Base-by-base conservation (phyloP, 2,113 vertebrate species). In the Hymenochirus boettgeri region DNA sequence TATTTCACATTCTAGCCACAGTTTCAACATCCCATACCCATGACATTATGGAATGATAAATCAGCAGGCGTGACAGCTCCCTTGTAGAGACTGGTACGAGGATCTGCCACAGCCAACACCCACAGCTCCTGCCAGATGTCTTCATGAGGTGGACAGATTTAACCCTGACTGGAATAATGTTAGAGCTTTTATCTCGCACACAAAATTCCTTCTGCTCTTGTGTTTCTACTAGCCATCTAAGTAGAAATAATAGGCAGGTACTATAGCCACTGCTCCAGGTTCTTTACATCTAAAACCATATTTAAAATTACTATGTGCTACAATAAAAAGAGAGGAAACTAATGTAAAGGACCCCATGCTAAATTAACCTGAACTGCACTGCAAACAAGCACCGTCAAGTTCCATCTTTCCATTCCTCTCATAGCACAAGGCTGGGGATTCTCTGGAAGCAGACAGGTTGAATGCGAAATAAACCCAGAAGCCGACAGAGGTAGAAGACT, bases 11-110 rank as follows among this genome's bases (percentile, higher is more conserved):
- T 91, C 87, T 90, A 88, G 89, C 90, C 85, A 74, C 86, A 84
- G 79, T 91, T 90, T 90, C 90, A 82, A 88, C 91, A 90, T 91
- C 89, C 77, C 89, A 67, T 86, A 79, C 86, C 86, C 88, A 74
- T 88, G 91, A 93, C 90, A 89, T 82, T 84, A 85, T 84, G 80
- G 71, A 70, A 73, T 81, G 79, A 91, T 96, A 93, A 96, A 95
- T 95, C 93, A 93, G 74, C 62, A 26, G 75, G 79, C 79, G 73
- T 81, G 91, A 88, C 89, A 89, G 87, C 89, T 90, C 89, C 92
- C 91, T 90, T 89, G 88, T 71, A 89, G 88, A 82, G 93, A 78
- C 93, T 97, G 91, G 93, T 97, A 97, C 90, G 82, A 82, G 76
- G 86, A 80, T 88, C 78, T 70, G 83, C 85, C 88, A 83, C 80